phyloP scores from a whole-genome alignment of 37 sponge, comb jelly and placozoan genomes.

The Aphrocallistes beatrix region DNA sequence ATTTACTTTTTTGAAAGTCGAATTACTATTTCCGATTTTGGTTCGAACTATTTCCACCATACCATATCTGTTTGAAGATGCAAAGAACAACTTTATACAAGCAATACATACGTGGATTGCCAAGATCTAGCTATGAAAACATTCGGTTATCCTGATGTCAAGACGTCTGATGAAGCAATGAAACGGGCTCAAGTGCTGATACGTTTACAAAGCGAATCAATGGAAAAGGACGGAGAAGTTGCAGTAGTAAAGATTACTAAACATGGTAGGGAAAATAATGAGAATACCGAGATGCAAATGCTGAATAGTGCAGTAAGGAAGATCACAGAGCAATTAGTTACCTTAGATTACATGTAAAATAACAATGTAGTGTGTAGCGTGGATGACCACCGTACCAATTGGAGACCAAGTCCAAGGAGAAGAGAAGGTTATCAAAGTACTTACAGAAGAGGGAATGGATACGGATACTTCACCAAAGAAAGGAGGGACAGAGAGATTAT shows the following conservation, averaged over 20 bases:
- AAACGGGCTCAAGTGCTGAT: background rate
- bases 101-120: background rate
- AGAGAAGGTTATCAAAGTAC: background rate
- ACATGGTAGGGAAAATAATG: background rate
- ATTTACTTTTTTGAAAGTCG: too few species aligned
- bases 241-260: background rate
- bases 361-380: background rate
- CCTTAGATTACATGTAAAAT: background rate
- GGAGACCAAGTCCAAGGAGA: background rate
- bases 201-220: background rate
- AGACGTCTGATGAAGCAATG: background rate
- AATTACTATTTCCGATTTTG: background rate
- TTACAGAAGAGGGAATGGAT: background rate
- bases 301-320: background rate
- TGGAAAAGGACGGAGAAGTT: background rate
- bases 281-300: background rate
- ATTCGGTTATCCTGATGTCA: background rate
- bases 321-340: background rate
- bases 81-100: background rate
- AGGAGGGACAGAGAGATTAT: background rate
- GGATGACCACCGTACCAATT: background rate
- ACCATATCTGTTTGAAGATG: background rate
- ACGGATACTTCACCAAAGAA: too few species aligned
- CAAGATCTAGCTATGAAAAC: background rate
- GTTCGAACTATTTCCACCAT: background rate